Conservation (phyloP, 1,140 invertebrate genomes). For the Drosophila equinoxialis region DNA sequence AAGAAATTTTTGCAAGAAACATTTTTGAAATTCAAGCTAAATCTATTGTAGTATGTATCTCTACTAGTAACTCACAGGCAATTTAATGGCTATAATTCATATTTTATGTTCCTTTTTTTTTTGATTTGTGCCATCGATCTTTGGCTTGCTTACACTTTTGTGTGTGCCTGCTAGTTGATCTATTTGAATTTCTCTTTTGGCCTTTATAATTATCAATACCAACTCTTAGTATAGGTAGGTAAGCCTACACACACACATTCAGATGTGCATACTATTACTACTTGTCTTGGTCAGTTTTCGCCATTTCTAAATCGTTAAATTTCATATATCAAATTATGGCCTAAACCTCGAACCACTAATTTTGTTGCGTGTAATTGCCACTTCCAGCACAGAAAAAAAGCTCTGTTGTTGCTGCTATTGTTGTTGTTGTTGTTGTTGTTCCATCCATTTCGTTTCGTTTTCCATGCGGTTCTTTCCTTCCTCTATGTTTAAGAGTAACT, state of each 20-base stretch:
- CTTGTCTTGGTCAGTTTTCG: conserved; percentile 30
- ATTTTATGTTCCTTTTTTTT: too few relatives aligned
- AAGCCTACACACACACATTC: background rate
- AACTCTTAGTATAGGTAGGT: background rate
- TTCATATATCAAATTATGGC: conserved; percentile 62
- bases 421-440: conserved; percentile 32
- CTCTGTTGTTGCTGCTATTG: conserved; percentile 56
- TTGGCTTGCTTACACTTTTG: conserved; percentile 40
- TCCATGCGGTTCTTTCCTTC: conserved; percentile 71
- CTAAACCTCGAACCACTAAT: conserved; percentile 59
- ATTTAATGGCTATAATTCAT: conserved; percentile 3
- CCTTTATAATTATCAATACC: conserved; percentile 49
- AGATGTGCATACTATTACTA: conserved; percentile 24
- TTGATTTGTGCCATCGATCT: conserved; percentile 27
- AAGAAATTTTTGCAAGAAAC: too few relatives aligned
- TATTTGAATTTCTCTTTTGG: conserved; percentile 61
- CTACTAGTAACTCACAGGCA: background rate
- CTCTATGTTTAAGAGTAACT: conserved; percentile 75
- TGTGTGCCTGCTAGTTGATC: conserved; percentile 23
- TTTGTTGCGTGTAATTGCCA: conserved; percentile 78
- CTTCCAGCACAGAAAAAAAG: conserved; percentile 62
- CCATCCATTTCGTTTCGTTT: conserved; percentile 63
- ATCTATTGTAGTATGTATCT: background rate
- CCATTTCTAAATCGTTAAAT: conserved; percentile 62
- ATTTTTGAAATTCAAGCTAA: background rate